These are phyloP conservation scores for Epinephelus lanceolatus DNA, from an alignment of 2,113 vertebrate species.

Conservation along the genomic window DNA sequence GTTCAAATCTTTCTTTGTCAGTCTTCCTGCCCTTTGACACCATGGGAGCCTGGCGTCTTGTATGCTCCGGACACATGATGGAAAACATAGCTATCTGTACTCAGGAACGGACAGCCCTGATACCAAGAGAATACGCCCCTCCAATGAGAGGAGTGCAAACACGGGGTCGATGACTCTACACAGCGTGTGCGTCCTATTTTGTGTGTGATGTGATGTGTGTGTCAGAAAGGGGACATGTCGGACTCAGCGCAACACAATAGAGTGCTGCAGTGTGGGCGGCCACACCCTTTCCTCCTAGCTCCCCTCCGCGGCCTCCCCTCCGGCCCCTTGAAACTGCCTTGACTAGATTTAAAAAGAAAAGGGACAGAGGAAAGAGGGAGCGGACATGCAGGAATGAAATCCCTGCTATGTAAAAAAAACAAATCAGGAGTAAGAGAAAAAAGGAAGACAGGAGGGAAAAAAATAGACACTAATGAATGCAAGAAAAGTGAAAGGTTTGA, in stretches of 20 bases:
- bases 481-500: slow-evolving; percentile 32
- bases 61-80: slow-evolving; percentile 35
- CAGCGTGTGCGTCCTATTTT: slow-evolving; percentile 38
- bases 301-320: slow-evolving; percentile 45
- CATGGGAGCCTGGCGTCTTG: slow-evolving; percentile 13
- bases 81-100: slow-evolving; percentile 71
- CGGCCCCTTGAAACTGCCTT: slow-evolving; percentile 42
- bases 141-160: slow-evolving; percentile 22
- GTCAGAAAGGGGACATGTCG: slow-evolving; percentile 50
- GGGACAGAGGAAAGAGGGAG: slow-evolving; percentile 38
- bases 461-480: slow-evolving; percentile 26
- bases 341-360: slow-evolving; percentile 50
- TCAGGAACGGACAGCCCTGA: slow-evolving; percentile 52
- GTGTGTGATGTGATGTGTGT: slow-evolving; percentile 46
- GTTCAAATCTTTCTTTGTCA: background rate
- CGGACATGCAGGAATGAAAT: slow-evolving; percentile 31
- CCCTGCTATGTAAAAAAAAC: slow-evolving; percentile 2
- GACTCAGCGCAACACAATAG: slow-evolving; percentile 73
- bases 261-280: slow-evolving; percentile 71
- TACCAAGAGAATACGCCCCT: slow-evolving; percentile 51
- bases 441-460: slow-evolving; percentile 26
- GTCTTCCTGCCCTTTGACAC: slow-evolving; percentile 54
- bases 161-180: slow-evolving; percentile 39
- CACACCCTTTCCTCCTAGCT: slow-evolving; percentile 77
- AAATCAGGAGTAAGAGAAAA: background rate